phyloP scores from a whole-genome alignment of 2,888 invertebrate genomes.

The Capitulum mitella region DNA sequence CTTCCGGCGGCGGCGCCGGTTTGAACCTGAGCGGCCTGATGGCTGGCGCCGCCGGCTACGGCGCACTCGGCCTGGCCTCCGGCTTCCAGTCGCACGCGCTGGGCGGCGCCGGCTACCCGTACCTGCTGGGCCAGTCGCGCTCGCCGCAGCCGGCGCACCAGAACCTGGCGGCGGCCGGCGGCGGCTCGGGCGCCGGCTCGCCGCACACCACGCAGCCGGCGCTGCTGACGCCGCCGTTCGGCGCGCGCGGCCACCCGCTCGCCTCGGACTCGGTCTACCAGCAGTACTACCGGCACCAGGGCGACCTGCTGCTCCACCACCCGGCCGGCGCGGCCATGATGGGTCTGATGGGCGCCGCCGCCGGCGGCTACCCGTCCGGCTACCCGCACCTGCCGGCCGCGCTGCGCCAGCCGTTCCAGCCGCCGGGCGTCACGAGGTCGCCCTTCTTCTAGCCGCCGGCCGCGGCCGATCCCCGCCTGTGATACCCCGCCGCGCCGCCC shows the following conservation, averaged over 20 bases:
- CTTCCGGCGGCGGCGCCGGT: background rate
- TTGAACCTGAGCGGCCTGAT: conserved; percentile 12
- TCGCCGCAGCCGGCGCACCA: conserved; percentile 25
- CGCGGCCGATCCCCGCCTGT: background rate
- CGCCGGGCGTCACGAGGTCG: background rate
- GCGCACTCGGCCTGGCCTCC: background rate
- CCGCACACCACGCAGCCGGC: background rate
- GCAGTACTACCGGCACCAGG: conserved; percentile 21
- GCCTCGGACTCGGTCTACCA: background rate
- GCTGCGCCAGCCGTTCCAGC: conserved; percentile 19
- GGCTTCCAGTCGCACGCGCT: conserved; percentile 16
- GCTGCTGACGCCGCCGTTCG: background rate
- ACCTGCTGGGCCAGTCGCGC: conserved; percentile 23
- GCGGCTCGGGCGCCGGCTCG: background rate
- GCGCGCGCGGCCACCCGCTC: conserved; percentile 20
- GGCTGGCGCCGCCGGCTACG: background rate
- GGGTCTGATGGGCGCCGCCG: conserved; percentile 3
- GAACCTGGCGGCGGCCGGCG: conserved; percentile 9
- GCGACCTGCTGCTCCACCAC: conserved; percentile 19
- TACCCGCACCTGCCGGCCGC: conserved; percentile 1
- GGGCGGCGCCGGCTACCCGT: conserved; percentile 16
- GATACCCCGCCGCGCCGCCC: background rate
- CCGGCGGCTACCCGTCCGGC: conserved; percentile 24
- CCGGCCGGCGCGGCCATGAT: conserved; percentile 10
- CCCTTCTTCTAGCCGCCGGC: conserved; percentile 19